phyloP scores from a whole-genome alignment of 2,888 invertebrate genomes.

The Rhodophaea formosa region DNA sequence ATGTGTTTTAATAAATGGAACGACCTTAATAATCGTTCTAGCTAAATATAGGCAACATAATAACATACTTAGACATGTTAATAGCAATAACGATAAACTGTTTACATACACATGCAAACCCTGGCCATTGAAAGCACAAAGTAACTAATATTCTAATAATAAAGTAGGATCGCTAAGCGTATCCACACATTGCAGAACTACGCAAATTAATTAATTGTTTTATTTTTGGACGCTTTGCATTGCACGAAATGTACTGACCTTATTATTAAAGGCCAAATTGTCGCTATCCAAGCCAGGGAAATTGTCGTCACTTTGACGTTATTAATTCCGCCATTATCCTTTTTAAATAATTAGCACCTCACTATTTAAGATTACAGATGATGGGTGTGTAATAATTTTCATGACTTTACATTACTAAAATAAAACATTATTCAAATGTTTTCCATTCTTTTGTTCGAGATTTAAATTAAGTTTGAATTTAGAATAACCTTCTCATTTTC shows the following conservation, averaged over 20 bases:
- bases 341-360: slow-evolving; percentile 5
- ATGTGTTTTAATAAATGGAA: slow-evolving; percentile 1
- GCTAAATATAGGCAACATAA: slow-evolving; percentile 10
- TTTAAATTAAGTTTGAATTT: background rate
- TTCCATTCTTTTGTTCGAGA: too few relatives aligned
- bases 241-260: slow-evolving; percentile 12
- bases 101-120: slow-evolving; percentile 26
- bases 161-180: slow-evolving; percentile 24
- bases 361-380: background rate
- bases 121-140: slow-evolving; percentile 24
- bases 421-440: too few relatives aligned
- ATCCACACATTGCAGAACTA: slow-evolving; percentile 31
- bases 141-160: slow-evolving; percentile 32
- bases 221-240: slow-evolving; percentile 41
- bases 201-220: slow-evolving; percentile 52
- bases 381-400: background rate
- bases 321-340: background rate
- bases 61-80: slow-evolving; percentile 4
- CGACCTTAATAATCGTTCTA: slow-evolving; percentile 5
- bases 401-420: too few relatives aligned
- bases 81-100: slow-evolving; percentile 24
- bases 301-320: slow-evolving; percentile 6
- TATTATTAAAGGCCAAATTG: slow-evolving; percentile 15
- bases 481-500: background rate
- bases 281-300: slow-evolving; percentile 3